Evolutionary conservation across 2,113 vertebrate species (phyloP).

Genomic region (Podiceps cristatus): DNA sequence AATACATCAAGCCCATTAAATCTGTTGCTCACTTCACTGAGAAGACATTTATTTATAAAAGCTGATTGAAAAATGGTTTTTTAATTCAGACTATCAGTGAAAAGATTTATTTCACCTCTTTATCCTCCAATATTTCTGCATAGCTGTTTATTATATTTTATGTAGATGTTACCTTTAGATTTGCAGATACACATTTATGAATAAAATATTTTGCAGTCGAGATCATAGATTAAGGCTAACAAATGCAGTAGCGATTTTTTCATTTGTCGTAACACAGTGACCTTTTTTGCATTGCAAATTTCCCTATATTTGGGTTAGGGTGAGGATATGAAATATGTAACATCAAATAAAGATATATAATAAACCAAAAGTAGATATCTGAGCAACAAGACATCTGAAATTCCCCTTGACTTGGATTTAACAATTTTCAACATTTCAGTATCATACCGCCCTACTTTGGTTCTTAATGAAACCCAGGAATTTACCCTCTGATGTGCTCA

Average conservation of each 20-base stretch:
- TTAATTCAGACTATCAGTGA: not conserved
- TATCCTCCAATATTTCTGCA: conserved; percentile 6
- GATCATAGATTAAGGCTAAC: conserved; percentile 38
- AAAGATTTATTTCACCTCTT: conserved; percentile 34
- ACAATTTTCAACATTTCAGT: not conserved
- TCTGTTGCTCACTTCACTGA: not conserved
- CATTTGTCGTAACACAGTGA: conserved; percentile 50
- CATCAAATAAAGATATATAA: conserved; percentile 37
- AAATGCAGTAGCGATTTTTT: conserved; percentile 40
- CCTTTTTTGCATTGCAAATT: conserved; percentile 60
- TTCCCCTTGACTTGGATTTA: not conserved
- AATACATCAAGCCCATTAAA: not conserved
- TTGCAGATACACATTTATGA: conserved; percentile 36
- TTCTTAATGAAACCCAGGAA: not conserved
- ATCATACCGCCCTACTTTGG: not conserved
- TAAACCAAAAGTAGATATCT: not conserved
- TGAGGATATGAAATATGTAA: conserved; percentile 50
- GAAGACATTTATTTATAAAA: not conserved
- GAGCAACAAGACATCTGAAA: not conserved
- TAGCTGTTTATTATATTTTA: conserved; percentile 18
- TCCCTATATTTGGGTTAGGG: conserved; percentile 3
- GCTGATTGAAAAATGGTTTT: not conserved
- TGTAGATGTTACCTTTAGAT: conserved; percentile 36
- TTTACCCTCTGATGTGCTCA: not conserved
- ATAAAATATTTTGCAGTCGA: conserved; percentile 55